Percentiles rank a stretch among this genome's conserved stretches.
Evolutionary conservation across 2,113 vertebrate genomes (phyloP).

Genomic region (Ictalurus furcatus): DNA sequence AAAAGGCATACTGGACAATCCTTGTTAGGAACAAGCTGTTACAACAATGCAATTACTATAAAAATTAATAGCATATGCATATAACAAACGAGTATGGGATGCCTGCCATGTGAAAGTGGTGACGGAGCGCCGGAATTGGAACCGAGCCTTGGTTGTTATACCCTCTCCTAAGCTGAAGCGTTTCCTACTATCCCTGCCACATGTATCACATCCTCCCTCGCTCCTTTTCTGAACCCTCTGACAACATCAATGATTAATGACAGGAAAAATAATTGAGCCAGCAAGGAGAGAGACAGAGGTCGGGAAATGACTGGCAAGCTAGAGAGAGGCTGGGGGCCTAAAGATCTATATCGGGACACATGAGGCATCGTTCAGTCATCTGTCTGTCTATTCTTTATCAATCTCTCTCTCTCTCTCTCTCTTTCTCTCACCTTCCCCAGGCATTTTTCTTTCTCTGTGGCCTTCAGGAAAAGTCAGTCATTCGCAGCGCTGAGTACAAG

Average conservation of each 20-base stretch:
- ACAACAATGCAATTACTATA: slow-evolving; percentile 5
- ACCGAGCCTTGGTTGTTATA: neutral
- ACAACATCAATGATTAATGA: slow-evolving; percentile 53
- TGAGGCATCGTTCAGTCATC: slow-evolving; percentile 29
- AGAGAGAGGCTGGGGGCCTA: slow-evolving; percentile 39
- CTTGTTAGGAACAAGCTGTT: neutral
- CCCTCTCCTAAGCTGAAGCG: neutral
- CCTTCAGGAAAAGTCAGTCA: slow-evolving; percentile 98
- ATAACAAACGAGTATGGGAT: neutral
- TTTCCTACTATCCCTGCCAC: slow-evolving; percentile 11
- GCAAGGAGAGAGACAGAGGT: slow-evolving; percentile 50
- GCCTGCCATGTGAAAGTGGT: neutral
- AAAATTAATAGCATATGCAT: slow-evolving; percentile 9
- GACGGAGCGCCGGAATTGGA: neutral
- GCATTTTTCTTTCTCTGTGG: slow-evolving; percentile 55
- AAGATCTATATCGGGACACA: slow-evolving; percentile 49
- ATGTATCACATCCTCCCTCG: slow-evolving; percentile 24
- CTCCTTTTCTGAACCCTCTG: slow-evolving; percentile 48
- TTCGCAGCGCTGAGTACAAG: slow-evolving; percentile 76
- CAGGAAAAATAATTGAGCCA: slow-evolving; percentile 54
- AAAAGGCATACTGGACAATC: neutral
- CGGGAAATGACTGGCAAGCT: slow-evolving; percentile 47
- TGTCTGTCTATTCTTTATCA: slow-evolving; percentile 22
- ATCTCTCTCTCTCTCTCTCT: slow-evolving; percentile 3
- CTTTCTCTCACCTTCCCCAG: slow-evolving; percentile 9